Base-by-base conservation (phyloP, 2,797 vertebrate genomes). In the Numenius phaeopus region DNA sequence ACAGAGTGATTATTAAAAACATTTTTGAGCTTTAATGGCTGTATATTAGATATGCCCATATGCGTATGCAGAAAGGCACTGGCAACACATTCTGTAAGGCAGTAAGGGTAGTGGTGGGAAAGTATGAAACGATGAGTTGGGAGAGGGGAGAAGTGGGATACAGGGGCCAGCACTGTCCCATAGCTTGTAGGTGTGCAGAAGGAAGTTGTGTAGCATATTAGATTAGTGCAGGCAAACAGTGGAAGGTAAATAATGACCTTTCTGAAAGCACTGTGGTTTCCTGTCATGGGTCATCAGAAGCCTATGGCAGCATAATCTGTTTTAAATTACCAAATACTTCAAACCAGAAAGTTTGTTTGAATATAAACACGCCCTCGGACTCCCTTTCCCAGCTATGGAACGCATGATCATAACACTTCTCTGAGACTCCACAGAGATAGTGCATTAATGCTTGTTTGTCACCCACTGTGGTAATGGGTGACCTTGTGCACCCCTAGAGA, bases 1-100 rank as follows among this genome's bases (percentile, higher is more conserved):
- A 73, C 24, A 46, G 76, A 93, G n/a, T 88, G 80, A 89, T 93
- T 94, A 95, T 91, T 96, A 88, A 86, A 95, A 89, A 61, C 72
- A 58, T 84, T 91, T 91, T 86, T 90, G 89, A 86, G 75, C 34
- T 89, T 87, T 93, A 85, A n/a, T 91, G 64, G 34, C 69, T 93
- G 58, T 72, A 9, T 95, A 89, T 93, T 95, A 92, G 85, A 67
- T 77, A 59, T 64, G 61, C 19, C 65, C 19, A 7, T 89, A 34
- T 29, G 67, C 6, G 17, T 61, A 65, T 46, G 44, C 75, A 81
- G 50, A 18, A 57, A 57, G 42, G 26, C 6, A 16, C 62, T 67
- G 65, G 40, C 39, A 37, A 61, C 21, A 32, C 11, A 4, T 70
- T 47, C 67, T 77, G 62, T 11, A 37, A 86, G 40, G 52, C n/a